A percentile compares a stretch with the other conserved stretches of the same genome.
Evolutionary conservation across 1,140 invertebrate genomes (phyloP).

Genomic region (Drosophila sproati): DNA sequence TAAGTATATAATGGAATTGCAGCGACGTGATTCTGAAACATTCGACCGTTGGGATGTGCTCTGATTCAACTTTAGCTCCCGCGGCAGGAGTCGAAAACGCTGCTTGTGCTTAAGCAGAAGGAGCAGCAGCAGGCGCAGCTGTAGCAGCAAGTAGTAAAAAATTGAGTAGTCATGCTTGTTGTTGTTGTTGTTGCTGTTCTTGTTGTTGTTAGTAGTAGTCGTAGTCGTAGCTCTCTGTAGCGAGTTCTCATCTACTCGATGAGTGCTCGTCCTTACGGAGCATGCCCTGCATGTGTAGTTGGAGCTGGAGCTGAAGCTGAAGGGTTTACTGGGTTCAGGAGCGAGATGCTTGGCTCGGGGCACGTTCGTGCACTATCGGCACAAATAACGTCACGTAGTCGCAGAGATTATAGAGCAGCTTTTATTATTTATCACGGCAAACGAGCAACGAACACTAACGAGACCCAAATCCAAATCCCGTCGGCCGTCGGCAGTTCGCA

Average conservation of each 20-base stretch:
- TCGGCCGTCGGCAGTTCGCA: conserved; percentile 59
- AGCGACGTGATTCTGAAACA: conserved; percentile 84
- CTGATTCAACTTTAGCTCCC: conserved; percentile 83
- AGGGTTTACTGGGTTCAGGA: conserved; percentile 14
- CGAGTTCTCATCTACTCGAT: not conserved
- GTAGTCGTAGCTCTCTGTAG: conserved; percentile 24
- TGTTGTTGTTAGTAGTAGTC: no score
- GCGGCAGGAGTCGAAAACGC: conserved; percentile 43
- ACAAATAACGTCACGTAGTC: conserved; percentile 84
- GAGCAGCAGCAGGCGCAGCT: conserved; percentile 16
- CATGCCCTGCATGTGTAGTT: conserved; percentile 43
- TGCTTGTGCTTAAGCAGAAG: conserved; percentile 41
- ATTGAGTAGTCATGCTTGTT: conserved; percentile 68
- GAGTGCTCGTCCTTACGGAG: conserved; percentile 54
- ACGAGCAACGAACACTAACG: conserved; percentile 78
- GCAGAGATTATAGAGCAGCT: conserved; percentile 84
- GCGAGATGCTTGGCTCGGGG: conserved; percentile 23
- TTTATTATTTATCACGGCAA: conserved; percentile 83
- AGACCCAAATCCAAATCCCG: conserved; percentile 77
- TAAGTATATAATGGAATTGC: conserved; percentile 84
- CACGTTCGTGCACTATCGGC: conserved; percentile 84
- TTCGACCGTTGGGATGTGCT: conserved; percentile 84
- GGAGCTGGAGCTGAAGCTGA: conserved; percentile 23
- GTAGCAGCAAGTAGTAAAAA: conserved; percentile 52
- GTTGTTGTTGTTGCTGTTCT: no score